Evolutionary conservation across 2,113 vertebrate species (phyloP).

Genomic region (Petromus typicus): DNA sequence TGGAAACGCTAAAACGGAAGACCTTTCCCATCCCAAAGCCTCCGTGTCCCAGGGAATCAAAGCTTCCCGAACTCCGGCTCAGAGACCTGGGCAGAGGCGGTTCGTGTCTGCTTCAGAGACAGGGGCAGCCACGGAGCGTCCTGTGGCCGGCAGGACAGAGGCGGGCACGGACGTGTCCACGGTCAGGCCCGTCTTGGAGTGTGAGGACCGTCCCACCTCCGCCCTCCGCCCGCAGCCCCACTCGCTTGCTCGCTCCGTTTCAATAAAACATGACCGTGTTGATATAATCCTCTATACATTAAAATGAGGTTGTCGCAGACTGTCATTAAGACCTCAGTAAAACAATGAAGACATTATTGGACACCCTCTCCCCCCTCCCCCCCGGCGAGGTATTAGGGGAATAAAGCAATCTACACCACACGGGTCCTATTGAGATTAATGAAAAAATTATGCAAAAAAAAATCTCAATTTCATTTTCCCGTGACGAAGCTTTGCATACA

Average conservation of each 20-base stretch:
- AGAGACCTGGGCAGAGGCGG: not conserved
- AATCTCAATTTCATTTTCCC: slow-evolving; percentile 92
- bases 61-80: not conserved
- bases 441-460: slow-evolving; percentile 95
- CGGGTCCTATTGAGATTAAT: slow-evolving; percentile 96
- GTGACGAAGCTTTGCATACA: slow-evolving; percentile 90
- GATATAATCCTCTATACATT: slow-evolving; percentile 86
- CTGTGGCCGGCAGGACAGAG: not conserved
- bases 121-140: not conserved
- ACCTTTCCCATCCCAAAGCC: not conserved
- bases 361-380: slow-evolving; percentile 81
- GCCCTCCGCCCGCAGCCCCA: too few species aligned
- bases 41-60: not conserved
- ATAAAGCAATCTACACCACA: slow-evolving; percentile 92
- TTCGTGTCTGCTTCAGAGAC: not conserved
- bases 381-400: slow-evolving; percentile 91
- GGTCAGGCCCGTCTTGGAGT: too few species aligned
- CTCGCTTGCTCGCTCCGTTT: slow-evolving; percentile 72
- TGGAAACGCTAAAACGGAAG: slow-evolving; percentile 62
- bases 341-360: slow-evolving; percentile 95
- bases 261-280: slow-evolving; percentile 87
- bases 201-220: too few species aligned
- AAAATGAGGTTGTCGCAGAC: slow-evolving; percentile 91
- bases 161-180: too few species aligned
- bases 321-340: slow-evolving; percentile 92